Base-by-base conservation (phyloP, 2,888 invertebrate genomes). In the Rhagonycha fulva region DNA sequence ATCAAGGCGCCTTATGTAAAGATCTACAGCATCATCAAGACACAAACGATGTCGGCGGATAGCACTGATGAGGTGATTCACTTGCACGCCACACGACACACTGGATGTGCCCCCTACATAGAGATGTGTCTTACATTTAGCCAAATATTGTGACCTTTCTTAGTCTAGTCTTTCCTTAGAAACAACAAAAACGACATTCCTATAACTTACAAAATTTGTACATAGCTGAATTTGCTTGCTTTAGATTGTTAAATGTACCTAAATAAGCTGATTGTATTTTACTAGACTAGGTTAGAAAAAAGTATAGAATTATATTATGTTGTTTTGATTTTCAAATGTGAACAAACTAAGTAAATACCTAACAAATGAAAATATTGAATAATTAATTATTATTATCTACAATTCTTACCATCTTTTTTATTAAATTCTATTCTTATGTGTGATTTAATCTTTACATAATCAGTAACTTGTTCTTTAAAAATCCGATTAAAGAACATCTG, bases 1-100 rank as follows among this genome's bases (percentile, higher is more conserved):
- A 94, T 97, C 93, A 97, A 96, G 95, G 96, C 96, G 90, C 96
- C 96, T 88, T 96, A 96, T 92, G 95, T 95, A 91, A 96, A 96
- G 94, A 94, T 96, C 92, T 96, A 96, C 94, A 95, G 94, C 91
- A 95, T 96, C 91, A 94, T 96, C 93, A 96, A 96, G 95, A 96
- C 95, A 90, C 94, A 95, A 90, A 94, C 93, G 88, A 91, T 93
- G 90, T 93, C 93, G 84, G 91, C 92, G 88, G 94, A 93, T 89
- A 87, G 86, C 82, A 85, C 84, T 83, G 87, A 88, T 83, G 87
- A 88, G 88, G 88, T 87, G 87, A 87, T 82, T 84, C 75, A 77
- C 77, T 77, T 79, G 79, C 80, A 80, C 78, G 77, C 66, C 74
- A 78, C 78, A 74, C 30, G 74, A 76, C 74, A 76, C 76, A 76